Percentiles rank a stretch among this genome's conserved stretches.
Conservation (phyloP, 2,113 vertebrate species). For the Ailuropoda melanoleuca region DNA sequence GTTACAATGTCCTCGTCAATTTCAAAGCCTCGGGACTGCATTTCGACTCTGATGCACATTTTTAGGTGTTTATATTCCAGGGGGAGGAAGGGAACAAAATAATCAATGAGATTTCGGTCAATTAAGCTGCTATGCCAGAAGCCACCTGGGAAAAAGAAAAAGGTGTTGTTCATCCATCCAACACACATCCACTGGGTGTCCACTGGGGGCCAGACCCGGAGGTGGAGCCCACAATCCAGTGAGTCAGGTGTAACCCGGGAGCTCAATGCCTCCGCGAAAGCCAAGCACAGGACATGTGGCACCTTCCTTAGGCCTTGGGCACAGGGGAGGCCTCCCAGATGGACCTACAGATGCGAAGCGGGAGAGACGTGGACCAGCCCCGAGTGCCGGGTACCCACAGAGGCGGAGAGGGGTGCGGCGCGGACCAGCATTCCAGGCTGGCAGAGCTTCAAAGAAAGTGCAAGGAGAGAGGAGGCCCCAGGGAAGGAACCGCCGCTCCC, state of each 20-base stretch:
- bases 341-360: neutral
- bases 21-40: slow-evolving; percentile 78
- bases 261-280: neutral
- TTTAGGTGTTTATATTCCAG: slow-evolving; percentile 94
- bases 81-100: slow-evolving; percentile 95
- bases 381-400: neutral
- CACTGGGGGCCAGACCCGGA: no score
- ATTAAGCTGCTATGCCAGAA: slow-evolving; percentile 96
- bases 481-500: neutral
- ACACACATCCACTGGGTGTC: accelerated
- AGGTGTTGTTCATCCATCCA: neutral
- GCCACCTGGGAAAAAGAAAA: slow-evolving; percentile 85
- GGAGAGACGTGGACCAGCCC: neutral
- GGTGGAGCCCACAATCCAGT: neutral
- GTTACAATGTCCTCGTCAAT: slow-evolving; percentile 83
- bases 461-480: neutral
- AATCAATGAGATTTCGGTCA: slow-evolving; percentile 95
- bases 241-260: accelerated
- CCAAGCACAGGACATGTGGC: neutral
- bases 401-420: accelerated
- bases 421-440: neutral
- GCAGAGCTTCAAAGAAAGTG: neutral
- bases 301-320: neutral
- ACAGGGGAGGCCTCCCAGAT: neutral
- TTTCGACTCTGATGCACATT: slow-evolving; percentile 90